Evolutionary conservation across 2,888 invertebrate species (phyloP), one percentile per base, ranked within the genome.

Genomic region (Incurvaria masculella): DNA sequence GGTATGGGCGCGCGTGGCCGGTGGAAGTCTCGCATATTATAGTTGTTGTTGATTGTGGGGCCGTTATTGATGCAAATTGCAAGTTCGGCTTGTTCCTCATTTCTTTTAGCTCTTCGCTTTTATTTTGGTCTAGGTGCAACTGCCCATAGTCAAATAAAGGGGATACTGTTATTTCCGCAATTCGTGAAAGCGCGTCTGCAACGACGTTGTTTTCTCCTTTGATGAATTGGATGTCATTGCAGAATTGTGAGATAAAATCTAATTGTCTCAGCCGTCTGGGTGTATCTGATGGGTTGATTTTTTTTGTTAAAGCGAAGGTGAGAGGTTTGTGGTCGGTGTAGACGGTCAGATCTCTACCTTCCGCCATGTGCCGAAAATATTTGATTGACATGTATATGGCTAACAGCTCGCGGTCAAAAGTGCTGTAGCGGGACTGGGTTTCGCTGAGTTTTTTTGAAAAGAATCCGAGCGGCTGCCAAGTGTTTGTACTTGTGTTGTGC

Each of bases 291-390:
- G 61, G 59, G 1, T 27, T 41, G 16, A 27, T 42, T 10, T 23
- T 19, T 16, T 6, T 21, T 20, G 10, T 33, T 18, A 49, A 49
- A 1, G 53, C 49, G 41, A 27, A 51, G 1, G 21, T 45, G 10
- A 52, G 45, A 4, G 53, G 54, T 33, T 53, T 53, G 42, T 57
- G 57, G 21, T 59, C 57, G 0, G 55, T 57, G 19, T 46, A 56
- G 5, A 57, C 38, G 2, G 39, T 50, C 2, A 54, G 2, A 3
- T 46, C 23, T 27, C 52, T 33, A 14, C 33, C 52, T 40, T 55
- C 55, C 1, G 52, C 3, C 52, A 54, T 50, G 16, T 49, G 21
- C 1, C 52, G 20, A 21, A 55, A 55, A 26, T 52, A 33, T 21
- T 42, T 44, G 1, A 53, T 42, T 4, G 47, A 21, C 14, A 51